A percentile compares a stretch with the other conserved stretches of the same genome.
phyloP scores from a whole-genome alignment of 2,888 invertebrate genomes.

The Drosophila helvetica region DNA sequence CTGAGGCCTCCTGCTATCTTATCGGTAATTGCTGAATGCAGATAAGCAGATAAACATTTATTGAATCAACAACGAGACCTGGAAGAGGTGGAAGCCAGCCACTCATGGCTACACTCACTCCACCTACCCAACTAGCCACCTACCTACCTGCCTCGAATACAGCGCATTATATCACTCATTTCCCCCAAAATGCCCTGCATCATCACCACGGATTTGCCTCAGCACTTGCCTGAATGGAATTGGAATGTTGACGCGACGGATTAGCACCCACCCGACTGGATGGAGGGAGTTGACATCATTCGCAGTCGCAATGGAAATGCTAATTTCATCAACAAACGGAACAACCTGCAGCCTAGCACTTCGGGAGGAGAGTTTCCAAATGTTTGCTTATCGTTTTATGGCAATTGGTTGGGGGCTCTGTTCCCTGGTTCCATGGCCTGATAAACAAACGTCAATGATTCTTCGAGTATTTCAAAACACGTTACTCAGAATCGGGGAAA shows the following conservation, averaged over 20 bases:
- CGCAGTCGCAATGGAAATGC: slow-evolving; percentile 19
- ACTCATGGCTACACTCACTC: slow-evolving; percentile 15
- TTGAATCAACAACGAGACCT: slow-evolving; percentile 58
- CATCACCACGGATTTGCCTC: slow-evolving; percentile 12
- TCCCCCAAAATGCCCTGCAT: slow-evolving; percentile 13
- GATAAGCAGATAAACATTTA: slow-evolving; percentile 58
- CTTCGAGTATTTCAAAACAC: slow-evolving; percentile 52
- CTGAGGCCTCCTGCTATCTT: slow-evolving; percentile 50
- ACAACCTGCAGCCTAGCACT: neutral
- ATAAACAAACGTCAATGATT: slow-evolving; percentile 50
- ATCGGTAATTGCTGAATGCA: slow-evolving; percentile 50
- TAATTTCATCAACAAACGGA: slow-evolving; percentile 46
- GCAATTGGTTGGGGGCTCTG: slow-evolving; percentile 14
- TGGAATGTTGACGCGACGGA: slow-evolving; percentile 40
- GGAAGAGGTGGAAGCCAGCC: slow-evolving; percentile 13
- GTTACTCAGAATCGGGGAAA: slow-evolving; percentile 55
- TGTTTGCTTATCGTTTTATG: slow-evolving; percentile 64
- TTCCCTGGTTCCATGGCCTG: slow-evolving; percentile 1
- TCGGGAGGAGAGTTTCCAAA: slow-evolving; percentile 40
- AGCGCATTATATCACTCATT: slow-evolving; percentile 9
- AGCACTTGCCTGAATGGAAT: slow-evolving; percentile 9
- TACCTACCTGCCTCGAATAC: neutral
- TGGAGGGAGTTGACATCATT: slow-evolving; percentile 67
- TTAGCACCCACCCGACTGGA: slow-evolving; percentile 47
- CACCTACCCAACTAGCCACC: too few species aligned